Conservation (phyloP, 2,797 vertebrate genomes). For the Pangasius krempfi region DNA sequence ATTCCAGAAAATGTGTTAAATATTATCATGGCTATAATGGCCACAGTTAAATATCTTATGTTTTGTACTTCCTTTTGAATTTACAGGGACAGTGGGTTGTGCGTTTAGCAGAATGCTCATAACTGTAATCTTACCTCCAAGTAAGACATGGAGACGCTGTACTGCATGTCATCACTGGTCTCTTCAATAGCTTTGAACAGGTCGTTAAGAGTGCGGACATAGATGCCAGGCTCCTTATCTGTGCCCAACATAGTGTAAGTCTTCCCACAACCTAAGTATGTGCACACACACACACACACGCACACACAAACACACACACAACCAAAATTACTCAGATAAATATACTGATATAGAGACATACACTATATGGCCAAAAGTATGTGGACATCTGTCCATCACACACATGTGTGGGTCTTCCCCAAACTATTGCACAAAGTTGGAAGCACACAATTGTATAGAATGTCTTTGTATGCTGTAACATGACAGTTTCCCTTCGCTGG, state of each 20-base stretch:
- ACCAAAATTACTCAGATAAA: not conserved
- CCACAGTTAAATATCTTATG: not conserved
- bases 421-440: not conserved
- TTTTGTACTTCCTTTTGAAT: not conserved
- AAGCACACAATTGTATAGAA: not conserved
- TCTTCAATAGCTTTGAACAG: slow-evolving; percentile 89
- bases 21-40: not conserved
- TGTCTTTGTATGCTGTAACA: not conserved
- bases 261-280: slow-evolving; percentile 86
- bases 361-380: not conserved
- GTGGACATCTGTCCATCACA: not conserved
- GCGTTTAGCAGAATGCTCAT: not conserved
- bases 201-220: slow-evolving; percentile 85
- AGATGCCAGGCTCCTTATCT: slow-evolving; percentile 88
- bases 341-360: not conserved
- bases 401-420: not conserved
- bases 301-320: slow-evolving; percentile 18
- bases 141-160: slow-evolving; percentile 92
- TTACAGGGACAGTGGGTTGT: not conserved
- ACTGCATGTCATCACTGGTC: slow-evolving; percentile 85
- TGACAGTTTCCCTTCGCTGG: not conserved
- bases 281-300: slow-evolving; percentile 17
- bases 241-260: slow-evolving; percentile 96
- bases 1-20: not conserved
- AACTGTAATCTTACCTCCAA: slow-evolving; percentile 79